These are phyloP conservation scores for Scortum barcoo DNA, from an alignment of 2,113 vertebrate species.

Conservation along the genomic window DNA sequence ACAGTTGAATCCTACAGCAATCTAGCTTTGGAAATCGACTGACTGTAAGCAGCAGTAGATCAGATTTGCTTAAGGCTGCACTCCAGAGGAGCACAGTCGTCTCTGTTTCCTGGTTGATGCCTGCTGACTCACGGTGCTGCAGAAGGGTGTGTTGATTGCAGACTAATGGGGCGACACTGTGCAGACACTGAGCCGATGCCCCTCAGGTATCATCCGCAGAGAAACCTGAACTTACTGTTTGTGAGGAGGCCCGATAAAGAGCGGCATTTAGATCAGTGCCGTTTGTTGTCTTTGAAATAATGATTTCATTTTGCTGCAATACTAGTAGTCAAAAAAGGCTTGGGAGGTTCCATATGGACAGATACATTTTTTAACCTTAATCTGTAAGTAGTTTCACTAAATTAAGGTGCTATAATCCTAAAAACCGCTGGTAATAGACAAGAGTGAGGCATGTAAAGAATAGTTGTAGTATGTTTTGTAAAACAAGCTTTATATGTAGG, in stretches of 20 bases:
- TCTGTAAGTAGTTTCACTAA: neutral
- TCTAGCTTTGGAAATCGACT: neutral
- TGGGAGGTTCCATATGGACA: neutral
- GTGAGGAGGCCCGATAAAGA: conserved; percentile 8
- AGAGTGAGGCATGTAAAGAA: neutral
- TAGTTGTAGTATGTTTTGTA: neutral
- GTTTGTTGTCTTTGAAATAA: conserved; percentile 14
- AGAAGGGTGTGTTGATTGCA: conserved; percentile 52
- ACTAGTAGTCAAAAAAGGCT: neutral
- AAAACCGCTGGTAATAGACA: neutral
- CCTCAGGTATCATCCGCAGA: conserved; percentile 57
- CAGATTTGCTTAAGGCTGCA: conserved; percentile 3
- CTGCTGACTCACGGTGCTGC: conserved; percentile 77
- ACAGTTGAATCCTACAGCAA: neutral
- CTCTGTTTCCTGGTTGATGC: conserved; percentile 37
- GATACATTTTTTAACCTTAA: neutral
- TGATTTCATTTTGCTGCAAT: conserved; percentile 2
- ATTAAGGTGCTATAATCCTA: neutral
- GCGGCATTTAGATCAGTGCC: neutral
- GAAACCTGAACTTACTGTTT: conserved; percentile 58
- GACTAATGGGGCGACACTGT: conserved; percentile 36
- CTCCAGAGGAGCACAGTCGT: conserved; percentile 16
- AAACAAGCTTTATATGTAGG: neutral
- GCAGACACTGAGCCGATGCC: conserved; percentile 43
- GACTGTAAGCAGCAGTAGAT: neutral